Conservation (phyloP, 2,113 vertebrate genomes). For the Potamarius usumacintae region DNA sequence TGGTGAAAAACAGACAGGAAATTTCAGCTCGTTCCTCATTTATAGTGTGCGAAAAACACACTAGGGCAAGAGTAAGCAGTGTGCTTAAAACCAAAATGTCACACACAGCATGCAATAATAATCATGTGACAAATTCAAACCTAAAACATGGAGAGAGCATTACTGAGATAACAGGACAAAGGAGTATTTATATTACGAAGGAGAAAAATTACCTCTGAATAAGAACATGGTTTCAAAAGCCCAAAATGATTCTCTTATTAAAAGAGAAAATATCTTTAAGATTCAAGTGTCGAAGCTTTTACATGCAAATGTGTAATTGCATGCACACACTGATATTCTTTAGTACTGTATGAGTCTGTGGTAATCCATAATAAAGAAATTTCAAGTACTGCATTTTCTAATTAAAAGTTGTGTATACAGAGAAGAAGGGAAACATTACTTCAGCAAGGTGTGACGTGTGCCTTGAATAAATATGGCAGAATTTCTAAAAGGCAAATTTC, state of each 20-base stretch:
- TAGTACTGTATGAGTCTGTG: neutral
- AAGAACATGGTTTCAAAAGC: neutral
- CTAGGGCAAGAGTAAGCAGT: neutral
- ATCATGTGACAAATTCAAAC: neutral
- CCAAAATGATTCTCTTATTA: neutral
- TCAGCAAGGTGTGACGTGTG: neutral
- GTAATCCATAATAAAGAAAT: neutral
- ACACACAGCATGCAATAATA: slow-evolving; percentile 15
- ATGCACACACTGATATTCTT: neutral
- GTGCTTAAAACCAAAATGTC: slow-evolving; percentile 9
- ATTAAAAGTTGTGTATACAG: neutral
- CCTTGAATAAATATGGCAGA: neutral
- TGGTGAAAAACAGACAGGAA: neutral
- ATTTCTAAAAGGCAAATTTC: neutral
- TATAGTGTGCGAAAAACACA: neutral
- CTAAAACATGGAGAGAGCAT: neutral
- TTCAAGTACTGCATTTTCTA: neutral
- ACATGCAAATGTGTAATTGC: neutral
- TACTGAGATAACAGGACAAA: neutral
- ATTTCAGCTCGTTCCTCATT: neutral
- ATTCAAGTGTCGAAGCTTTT: neutral
- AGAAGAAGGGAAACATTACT: neutral
- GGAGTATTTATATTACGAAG: neutral
- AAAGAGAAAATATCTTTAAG: neutral
- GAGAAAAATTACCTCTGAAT: neutral